Percentiles rank a stretch among this genome's conserved stretches.
phyloP scores from a whole-genome alignment of 2,797 vertebrate genomes.

The Triplophysa bombifrons region DNA sequence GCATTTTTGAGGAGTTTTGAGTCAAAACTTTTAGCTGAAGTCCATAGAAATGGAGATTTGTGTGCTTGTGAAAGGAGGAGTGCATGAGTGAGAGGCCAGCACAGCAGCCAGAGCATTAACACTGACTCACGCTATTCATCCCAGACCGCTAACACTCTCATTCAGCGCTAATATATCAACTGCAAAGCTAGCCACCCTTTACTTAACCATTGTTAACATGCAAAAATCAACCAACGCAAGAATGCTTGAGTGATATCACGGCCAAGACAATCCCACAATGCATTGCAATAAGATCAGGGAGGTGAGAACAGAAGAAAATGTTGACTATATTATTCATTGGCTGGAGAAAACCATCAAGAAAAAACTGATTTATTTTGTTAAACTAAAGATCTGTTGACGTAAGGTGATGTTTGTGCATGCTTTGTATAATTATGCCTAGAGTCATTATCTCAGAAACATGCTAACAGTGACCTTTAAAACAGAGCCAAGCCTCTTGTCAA shows the following conservation, averaged over 20 bases:
- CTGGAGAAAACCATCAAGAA: too few relatives aligned
- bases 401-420: too few relatives aligned
- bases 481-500: too few relatives aligned
- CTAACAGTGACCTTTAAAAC: too few relatives aligned
- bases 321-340: too few relatives aligned
- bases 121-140: constrained; percentile 58
- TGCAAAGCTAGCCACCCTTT: constrained; percentile 28
- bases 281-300: too few relatives aligned
- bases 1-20: constrained; percentile 17
- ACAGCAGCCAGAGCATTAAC: constrained; percentile 56
- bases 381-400: too few relatives aligned
- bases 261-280: background rate
- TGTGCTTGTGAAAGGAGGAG: constrained; percentile 28
- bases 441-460: too few relatives aligned
- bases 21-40: constrained; percentile 46
- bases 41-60: constrained; percentile 53
- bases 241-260: background rate
- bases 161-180: constrained; percentile 49
- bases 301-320: too few relatives aligned
- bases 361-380: too few relatives aligned
- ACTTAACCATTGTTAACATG: constrained; percentile 1
- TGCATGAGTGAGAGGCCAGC: constrained; percentile 47
- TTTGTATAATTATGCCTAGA: too few relatives aligned
- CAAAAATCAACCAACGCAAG: background rate
- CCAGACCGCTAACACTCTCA: constrained; percentile 48